These are phyloP conservation scores for Eunapius fragilis DNA, from an alignment of 37 sponge, comb jelly and placozoan genomes.

Conservation along the genomic window DNA sequence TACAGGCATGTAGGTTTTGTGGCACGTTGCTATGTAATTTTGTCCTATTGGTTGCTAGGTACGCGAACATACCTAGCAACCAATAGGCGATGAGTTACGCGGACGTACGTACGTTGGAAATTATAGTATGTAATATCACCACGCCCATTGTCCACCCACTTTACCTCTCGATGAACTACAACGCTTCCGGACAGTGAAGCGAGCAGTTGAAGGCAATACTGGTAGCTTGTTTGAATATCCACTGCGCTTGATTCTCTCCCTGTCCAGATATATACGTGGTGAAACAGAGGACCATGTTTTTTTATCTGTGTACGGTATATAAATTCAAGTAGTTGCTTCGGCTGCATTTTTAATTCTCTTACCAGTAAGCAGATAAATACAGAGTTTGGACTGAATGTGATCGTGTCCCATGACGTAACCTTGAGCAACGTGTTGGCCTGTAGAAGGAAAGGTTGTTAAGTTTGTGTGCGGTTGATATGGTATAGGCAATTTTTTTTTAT, in stretches of 20 bases:
- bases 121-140: too few relatives aligned
- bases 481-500: too few relatives aligned
- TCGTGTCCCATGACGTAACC: conserved; percentile 1
- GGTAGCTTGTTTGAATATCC: conserved; percentile 15
- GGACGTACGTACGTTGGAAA: too few relatives aligned
- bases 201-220: conserved; percentile 21
- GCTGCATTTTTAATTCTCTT: neutral
- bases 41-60: too few relatives aligned
- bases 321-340: neutral
- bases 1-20: too few relatives aligned
- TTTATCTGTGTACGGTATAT: neutral
- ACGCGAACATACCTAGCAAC: too few relatives aligned
- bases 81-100: too few relatives aligned
- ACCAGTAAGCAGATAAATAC: conserved; percentile 24
- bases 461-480: neutral
- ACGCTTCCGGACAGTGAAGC: conserved; percentile 52
- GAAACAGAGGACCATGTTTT: conserved; percentile 32
- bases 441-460: neutral
- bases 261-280: conserved; percentile 54
- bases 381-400: conserved; percentile 8
- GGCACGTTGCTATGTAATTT: too few relatives aligned
- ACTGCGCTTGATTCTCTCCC: conserved; percentile 20
- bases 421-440: conserved; percentile 10
- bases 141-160: neutral
- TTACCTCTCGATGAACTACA: conserved; percentile 50